Evolutionary conservation across 1,140 invertebrate genomes (phyloP).

Genomic region (Tetramorium parvispinum): DNA sequence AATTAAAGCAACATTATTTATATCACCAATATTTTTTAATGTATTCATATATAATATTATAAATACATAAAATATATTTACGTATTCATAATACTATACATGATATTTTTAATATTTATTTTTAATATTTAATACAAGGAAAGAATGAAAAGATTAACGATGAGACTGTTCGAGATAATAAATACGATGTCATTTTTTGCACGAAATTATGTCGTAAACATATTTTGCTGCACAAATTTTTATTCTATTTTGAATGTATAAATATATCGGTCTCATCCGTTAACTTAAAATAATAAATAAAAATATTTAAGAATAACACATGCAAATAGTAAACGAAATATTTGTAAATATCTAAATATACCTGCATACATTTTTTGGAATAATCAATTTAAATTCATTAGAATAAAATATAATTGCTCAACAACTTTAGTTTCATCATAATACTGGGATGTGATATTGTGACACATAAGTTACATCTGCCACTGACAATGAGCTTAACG

Average conservation of each 20-base stretch:
- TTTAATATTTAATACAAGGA: neutral
- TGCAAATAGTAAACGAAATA: neutral
- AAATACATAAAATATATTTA: neutral
- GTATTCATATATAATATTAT: too few species aligned
- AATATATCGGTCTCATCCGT: neutral
- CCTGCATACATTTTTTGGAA: neutral
- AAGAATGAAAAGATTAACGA: neutral
- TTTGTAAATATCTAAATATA: neutral
- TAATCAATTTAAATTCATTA: neutral
- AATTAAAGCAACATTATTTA: neutral
- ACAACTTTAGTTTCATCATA: conserved; percentile 41
- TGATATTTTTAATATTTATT: neutral
- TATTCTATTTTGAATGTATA: neutral
- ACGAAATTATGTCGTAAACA: neutral
- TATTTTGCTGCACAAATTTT: neutral
- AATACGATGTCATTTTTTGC: neutral
- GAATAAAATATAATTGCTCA: neutral
- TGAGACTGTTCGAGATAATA: neutral
- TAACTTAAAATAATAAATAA: neutral
- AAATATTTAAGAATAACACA: neutral
- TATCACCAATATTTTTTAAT: neutral
- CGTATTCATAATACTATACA: too few species aligned
- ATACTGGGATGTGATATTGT: conserved; percentile 30
- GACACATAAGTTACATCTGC: conserved; percentile 63
- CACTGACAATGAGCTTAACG: neutral